Percentiles rank a stretch among this genome's conserved stretches.
These are phyloP conservation scores for Sebastes iracundus DNA, from an alignment of 2,797 vertebrate species.

Conservation along the genomic window DNA sequence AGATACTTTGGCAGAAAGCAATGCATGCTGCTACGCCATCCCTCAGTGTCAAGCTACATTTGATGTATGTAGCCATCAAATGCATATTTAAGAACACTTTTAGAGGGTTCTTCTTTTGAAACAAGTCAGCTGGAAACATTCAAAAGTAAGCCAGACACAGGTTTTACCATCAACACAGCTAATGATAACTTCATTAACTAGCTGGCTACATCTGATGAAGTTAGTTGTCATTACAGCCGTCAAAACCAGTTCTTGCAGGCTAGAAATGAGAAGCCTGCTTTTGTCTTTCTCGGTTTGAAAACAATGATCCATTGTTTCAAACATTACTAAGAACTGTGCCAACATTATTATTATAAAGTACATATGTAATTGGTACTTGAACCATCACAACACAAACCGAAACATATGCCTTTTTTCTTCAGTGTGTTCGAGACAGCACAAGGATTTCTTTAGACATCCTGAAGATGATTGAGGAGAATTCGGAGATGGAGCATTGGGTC, in stretches of 20 bases:
- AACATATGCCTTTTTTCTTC: neutral
- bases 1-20: too few relatives aligned
- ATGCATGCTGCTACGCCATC: neutral
- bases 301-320: neutral
- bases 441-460: fast-evolving
- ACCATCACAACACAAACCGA: neutral
- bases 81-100: neutral
- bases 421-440: constrained; percentile 69
- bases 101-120: neutral
- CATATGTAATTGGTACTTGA: neutral
- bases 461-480: neutral
- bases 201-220: neutral
- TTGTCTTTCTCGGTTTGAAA: neutral
- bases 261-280: neutral
- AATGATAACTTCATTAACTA: neutral
- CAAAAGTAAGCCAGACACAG: neutral
- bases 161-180: neutral
- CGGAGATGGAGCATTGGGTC: constrained; percentile 69
- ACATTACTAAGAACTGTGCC: too few relatives aligned
- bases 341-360: too few relatives aligned
- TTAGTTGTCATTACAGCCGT: too few relatives aligned
- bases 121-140: neutral
- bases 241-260: neutral
- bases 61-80: neutral
- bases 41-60: too few relatives aligned